These are phyloP conservation scores for Enteromius radiatus DNA, from an alignment of 2,797 vertebrate species.

Conservation along the genomic window DNA sequence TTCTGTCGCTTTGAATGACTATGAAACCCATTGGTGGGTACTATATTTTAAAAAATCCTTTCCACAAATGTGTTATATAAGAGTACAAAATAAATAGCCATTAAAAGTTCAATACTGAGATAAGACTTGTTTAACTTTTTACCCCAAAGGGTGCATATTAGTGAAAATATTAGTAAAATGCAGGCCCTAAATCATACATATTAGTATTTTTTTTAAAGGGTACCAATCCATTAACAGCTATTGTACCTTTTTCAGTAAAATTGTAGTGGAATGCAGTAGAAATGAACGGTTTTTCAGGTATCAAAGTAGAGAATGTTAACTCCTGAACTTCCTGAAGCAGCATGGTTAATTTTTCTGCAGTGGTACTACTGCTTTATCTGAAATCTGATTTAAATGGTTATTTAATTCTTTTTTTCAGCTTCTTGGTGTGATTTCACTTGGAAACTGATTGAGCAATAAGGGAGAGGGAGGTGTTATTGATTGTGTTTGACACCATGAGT, in stretches of 20 bases:
- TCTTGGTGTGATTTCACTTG: constrained; percentile 36
- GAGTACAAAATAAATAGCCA: too few species aligned
- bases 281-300: background rate
- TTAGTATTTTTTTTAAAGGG: too few species aligned
- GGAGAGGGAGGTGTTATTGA: constrained; percentile 8
- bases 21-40: background rate
- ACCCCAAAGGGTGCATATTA: too few species aligned
- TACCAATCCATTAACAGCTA: too few species aligned
- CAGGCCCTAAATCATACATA: too few species aligned
- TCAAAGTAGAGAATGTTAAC: background rate
- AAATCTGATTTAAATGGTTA: constrained; percentile 15
- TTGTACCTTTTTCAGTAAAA: too few species aligned
- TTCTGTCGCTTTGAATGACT: background rate
- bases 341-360: background rate
- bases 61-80: too few species aligned
- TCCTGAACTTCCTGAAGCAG: background rate
- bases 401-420: constrained; percentile 35
- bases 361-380: background rate
- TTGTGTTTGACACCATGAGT: constrained; percentile 25
- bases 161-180: too few species aligned
- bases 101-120: too few species aligned
- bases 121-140: too few species aligned
- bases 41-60: background rate
- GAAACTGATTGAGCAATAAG: constrained; percentile 23
- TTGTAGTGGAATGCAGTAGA: too few species aligned